phyloP scores from a whole-genome alignment of 2,113 vertebrate genomes.

The Speoplatyrhinus poulsoni region DNA sequence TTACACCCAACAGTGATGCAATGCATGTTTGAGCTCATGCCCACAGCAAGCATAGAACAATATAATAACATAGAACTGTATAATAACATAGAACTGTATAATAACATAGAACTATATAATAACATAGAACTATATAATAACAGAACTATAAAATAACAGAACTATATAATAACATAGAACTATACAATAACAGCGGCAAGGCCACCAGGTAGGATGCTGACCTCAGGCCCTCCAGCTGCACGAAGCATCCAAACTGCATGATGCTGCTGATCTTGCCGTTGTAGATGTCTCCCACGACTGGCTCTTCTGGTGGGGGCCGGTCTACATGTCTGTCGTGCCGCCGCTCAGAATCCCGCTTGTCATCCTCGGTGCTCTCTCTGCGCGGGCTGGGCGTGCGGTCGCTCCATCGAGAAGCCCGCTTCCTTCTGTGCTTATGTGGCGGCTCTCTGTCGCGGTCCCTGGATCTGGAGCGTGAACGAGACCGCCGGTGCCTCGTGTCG shows the following conservation, averaged over 20 bases:
- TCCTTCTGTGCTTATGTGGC: conserved; percentile 20
- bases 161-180: no score
- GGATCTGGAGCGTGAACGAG: conserved; percentile 9
- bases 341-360: conserved; percentile 61
- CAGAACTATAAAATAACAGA: no score
- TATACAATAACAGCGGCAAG: no score
- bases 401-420: conserved; percentile 41
- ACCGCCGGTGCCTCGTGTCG: not conserved
- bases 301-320: conserved; percentile 85
- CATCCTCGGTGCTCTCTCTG: conserved; percentile 43
- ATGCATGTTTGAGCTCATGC: no score
- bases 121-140: no score
- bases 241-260: conserved; percentile 96
- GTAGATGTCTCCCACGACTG: conserved; percentile 89
- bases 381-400: conserved; percentile 29
- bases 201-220: conserved; percentile 41
- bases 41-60: no score
- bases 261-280: conserved; percentile 92
- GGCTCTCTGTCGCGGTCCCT: not conserved
- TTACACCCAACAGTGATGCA: no score
- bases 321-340: conserved; percentile 89
- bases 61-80: no score
- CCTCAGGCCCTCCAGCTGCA: conserved; percentile 92
- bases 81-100: no score
- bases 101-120: no score